phyloP scores from a whole-genome alignment of 2,797 vertebrate species.

The Schizothorax lantsangensis region DNA sequence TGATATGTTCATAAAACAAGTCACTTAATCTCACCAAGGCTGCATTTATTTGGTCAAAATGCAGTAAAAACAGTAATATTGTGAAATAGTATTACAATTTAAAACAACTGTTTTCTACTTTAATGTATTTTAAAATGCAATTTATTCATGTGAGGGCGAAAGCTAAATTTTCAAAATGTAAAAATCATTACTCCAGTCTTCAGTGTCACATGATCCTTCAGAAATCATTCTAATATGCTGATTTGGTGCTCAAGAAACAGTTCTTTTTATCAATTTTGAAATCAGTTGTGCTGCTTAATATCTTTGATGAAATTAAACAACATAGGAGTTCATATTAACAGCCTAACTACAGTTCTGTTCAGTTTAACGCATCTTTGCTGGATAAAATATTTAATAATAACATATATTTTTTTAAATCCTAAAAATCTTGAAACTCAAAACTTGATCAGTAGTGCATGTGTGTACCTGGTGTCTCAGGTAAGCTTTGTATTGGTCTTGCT shows the following conservation, averaged over 20 bases:
- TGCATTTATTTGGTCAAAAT: not conserved
- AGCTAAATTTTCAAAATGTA: not conserved
- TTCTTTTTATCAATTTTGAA: not conserved
- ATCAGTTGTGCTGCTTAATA: not conserved
- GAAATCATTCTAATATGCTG: not conserved
- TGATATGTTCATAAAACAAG: not conserved
- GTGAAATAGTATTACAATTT: not conserved
- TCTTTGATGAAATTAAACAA: no score
- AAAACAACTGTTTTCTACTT: not conserved
- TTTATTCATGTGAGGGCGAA: not conserved
- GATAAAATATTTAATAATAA: not conserved
- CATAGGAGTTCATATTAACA: not conserved
- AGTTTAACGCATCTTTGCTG: not conserved
- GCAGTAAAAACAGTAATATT: not conserved
- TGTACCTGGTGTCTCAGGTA: conserved; percentile 89
- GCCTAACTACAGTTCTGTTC: not conserved
- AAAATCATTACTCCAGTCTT: not conserved
- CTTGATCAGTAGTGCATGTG: not conserved
- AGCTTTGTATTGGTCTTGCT: conserved; percentile 90
- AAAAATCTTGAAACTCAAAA: not conserved
- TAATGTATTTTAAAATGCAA: not conserved
- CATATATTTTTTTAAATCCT: not conserved
- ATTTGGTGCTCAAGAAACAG: not conserved
- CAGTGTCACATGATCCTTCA: not conserved
- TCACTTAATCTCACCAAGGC: not conserved